Evolutionary conservation across 2,888 invertebrate species (phyloP), one percentile per base, ranked within the genome.

Genomic region (Peribatodes rhomboidaria): DNA sequence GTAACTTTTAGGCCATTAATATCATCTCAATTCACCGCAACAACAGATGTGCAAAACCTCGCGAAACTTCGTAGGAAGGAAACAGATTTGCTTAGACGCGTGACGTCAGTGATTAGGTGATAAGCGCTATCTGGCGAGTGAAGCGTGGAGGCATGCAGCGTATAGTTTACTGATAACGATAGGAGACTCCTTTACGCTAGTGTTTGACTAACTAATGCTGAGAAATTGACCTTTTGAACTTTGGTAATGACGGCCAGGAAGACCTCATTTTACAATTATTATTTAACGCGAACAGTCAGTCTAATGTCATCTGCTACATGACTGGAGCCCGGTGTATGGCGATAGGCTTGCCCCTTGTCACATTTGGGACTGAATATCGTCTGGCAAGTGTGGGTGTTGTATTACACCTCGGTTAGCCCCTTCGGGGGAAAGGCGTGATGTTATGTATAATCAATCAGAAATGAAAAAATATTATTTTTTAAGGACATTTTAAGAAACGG

Each of bases 91-190:
- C 55, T 37, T 39, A 49, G 47, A 42, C 33, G 52, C 33, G 37
- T 53, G 44, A 57, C 72, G 68, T 69, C 68, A 69, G 64, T 69
- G 73, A 73, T 73, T 71, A 69, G 59, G 64, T 69, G 73, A 73
- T 73, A 73, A 69, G 59, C 49, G 68, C 68, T 72, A 73, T 73
- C 73, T 59, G 46, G 22, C 14, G 31, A n/a, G 27, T 27, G 27
- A 16, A 31, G 47, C 27, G 47, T 31, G 31, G 31, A 31, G 8
- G 8, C 31, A 27, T 8, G 42, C n/a, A 14, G 47, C 10, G 16
- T n/a, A 46, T 1, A 16, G 46, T 13, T 11, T 13, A 7, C 22
- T 31, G 16, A 16, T 8, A 7, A 22, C 10, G 53, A 53, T 39
- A 53, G 27, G n/a, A 53, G 39, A 37, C 35, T 13, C 13, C 2